Percentiles rank a stretch among this genome's conserved stretches.
Conservation (phyloP, 2,888 invertebrate species). For the Siphonodentalium dalli region DNA sequence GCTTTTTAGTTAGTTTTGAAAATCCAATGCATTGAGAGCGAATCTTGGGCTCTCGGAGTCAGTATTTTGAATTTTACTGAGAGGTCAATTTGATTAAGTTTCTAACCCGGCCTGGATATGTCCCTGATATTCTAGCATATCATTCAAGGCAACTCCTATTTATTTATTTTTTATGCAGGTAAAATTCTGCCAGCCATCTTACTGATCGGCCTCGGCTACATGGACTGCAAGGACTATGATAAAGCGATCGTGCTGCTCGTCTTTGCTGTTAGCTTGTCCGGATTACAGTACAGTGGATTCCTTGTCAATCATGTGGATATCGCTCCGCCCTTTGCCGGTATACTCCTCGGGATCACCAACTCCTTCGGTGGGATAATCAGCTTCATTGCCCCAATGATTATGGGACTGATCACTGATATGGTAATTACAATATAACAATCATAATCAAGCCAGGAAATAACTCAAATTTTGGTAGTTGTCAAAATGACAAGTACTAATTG, state of each 20-base stretch:
- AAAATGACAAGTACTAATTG: too few species aligned
- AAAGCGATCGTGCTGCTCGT: constrained; percentile 55
- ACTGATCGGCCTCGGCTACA: constrained; percentile 56
- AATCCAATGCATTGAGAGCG: not conserved
- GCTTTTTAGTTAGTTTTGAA: not conserved
- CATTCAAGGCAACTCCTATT: too few species aligned
- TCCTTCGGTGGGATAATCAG: constrained; percentile 62
- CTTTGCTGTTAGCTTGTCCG: constrained; percentile 54
- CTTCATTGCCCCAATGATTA: constrained; percentile 59
- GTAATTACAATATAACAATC: too few species aligned
- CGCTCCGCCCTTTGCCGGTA: constrained; percentile 62
- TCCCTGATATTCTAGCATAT: not conserved
- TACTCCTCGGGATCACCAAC: constrained; percentile 63
- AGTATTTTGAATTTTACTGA: not conserved
- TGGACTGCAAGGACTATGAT: constrained; percentile 53
- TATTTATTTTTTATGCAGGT: constrained; percentile 44
- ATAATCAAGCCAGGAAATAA: too few species aligned
- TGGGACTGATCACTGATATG: constrained; percentile 53
- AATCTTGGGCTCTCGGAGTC: not conserved
- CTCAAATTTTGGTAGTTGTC: too few species aligned
- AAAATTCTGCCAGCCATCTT: constrained; percentile 54
- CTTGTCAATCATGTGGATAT: constrained; percentile 65
- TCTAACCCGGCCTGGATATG: not conserved
- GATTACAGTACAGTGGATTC: constrained; percentile 60
- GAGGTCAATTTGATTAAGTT: not conserved